Conservation (phyloP, 2,113 vertebrate species). For the Zapus hudsonius region DNA sequence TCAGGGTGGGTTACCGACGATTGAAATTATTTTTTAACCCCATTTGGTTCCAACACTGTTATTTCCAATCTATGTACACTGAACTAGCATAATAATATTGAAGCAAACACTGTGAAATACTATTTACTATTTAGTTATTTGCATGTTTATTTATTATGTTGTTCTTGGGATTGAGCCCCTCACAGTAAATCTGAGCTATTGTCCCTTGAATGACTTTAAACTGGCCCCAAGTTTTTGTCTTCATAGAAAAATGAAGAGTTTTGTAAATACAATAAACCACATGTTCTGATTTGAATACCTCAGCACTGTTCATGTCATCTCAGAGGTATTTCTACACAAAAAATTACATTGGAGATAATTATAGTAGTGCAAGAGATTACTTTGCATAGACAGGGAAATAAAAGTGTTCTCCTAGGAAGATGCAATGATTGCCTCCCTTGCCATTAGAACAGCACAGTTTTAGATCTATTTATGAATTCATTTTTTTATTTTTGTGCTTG, state of each 20-base stretch:
- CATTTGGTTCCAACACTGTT: not conserved
- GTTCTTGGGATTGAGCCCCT: not conserved
- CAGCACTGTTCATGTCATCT: not conserved
- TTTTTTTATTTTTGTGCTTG: not conserved
- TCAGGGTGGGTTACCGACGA: rapidly evolving
- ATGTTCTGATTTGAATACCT: not conserved
- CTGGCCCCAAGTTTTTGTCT: not conserved
- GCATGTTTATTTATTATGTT: not conserved
- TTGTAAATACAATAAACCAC: not conserved
- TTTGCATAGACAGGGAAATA: not conserved
- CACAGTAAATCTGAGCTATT: too few species aligned
- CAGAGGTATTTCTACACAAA: not conserved
- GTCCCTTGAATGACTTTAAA: not conserved
- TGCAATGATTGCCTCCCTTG: not conserved
- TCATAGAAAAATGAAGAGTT: not conserved
- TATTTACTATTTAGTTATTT: not conserved
- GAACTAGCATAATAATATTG: not conserved
- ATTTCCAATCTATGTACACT: not conserved
- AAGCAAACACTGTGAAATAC: not conserved
- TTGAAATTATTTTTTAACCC: not conserved
- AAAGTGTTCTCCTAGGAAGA: not conserved
- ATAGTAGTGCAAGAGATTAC: not conserved
- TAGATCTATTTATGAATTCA: not conserved
- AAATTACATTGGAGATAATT: not conserved
- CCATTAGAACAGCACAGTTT: not conserved